phyloP scores from a whole-genome alignment of 2,888 invertebrate species.

The Pterobdella sp. region DNA sequence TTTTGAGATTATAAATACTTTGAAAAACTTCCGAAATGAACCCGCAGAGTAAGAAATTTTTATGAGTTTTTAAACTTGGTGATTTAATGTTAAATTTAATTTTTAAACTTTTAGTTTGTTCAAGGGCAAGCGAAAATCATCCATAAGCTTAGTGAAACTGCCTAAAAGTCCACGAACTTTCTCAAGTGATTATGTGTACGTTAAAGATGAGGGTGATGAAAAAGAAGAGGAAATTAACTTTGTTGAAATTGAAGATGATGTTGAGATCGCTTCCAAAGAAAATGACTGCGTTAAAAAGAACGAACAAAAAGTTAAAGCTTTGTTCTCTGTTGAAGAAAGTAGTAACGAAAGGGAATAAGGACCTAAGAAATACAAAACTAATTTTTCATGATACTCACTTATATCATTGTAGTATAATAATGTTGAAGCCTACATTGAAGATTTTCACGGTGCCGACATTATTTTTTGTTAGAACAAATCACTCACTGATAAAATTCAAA shows the following conservation, averaged over 20 bases:
- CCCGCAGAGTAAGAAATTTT: background rate
- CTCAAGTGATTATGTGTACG: slow-evolving; percentile 10
- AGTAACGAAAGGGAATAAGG: no score
- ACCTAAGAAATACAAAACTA: no score
- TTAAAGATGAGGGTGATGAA: background rate
- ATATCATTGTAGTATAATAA: no score
- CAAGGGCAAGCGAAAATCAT: slow-evolving; percentile 13
- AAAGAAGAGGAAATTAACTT: background rate
- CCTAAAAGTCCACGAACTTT: background rate
- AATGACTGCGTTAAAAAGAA: background rate
- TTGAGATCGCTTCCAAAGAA: background rate
- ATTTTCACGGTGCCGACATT: no score
- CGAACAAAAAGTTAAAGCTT: no score
- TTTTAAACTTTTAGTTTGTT: background rate
- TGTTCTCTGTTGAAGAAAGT: no score
- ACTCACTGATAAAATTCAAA: no score
- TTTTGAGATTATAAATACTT: background rate
- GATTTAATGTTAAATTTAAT: background rate
- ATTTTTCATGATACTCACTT: no score
- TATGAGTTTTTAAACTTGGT: background rate
- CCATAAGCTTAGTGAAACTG: background rate
- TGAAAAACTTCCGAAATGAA: background rate
- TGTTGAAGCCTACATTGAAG: no score
- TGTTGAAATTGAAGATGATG: background rate
- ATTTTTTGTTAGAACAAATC: no score